Conservation (phyloP, 53 echinoderm and acorn worm species). For the Holothuria leucospilota region DNA sequence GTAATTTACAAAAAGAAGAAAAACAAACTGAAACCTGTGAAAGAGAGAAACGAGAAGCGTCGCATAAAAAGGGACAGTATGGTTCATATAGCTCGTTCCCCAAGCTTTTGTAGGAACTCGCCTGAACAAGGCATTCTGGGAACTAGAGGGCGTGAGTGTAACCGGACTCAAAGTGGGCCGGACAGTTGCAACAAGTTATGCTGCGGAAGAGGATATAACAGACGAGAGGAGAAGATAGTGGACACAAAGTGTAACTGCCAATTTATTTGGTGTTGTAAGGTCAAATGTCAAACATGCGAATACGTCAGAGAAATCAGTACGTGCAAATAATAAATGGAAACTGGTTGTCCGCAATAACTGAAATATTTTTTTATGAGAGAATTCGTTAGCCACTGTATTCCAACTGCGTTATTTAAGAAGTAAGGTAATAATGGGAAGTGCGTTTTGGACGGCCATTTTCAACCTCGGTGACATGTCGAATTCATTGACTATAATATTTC, state of each 20-base stretch:
- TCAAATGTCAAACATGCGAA: slow-evolving; percentile 86
- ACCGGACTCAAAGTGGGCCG: slow-evolving; percentile 70
- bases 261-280: slow-evolving; percentile 98
- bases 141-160: slow-evolving; percentile 89
- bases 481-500: too few relatives aligned
- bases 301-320: slow-evolving; percentile 79
- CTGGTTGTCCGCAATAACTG: too few relatives aligned
- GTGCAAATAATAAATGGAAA: slow-evolving; percentile 74
- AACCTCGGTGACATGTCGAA: too few relatives aligned
- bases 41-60: slow-evolving; percentile 49
- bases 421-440: too few relatives aligned
- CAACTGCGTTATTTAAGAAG: too few relatives aligned
- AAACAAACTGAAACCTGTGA: slow-evolving; percentile 71
- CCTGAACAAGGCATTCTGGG: slow-evolving; percentile 75
- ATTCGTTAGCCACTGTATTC: too few relatives aligned
- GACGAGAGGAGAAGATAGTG: slow-evolving; percentile 71
- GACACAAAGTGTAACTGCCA: slow-evolving; percentile 85
- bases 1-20: slow-evolving; percentile 72
- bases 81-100: slow-evolving; percentile 76
- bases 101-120: slow-evolving; percentile 73
- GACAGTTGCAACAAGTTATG: slow-evolving; percentile 87
- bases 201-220: slow-evolving; percentile 95
- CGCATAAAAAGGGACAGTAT: slow-evolving; percentile 52
- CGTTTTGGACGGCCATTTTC: too few relatives aligned
- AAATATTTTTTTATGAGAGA: too few relatives aligned